These are phyloP conservation scores for Ardeotis arabs DNA, from an alignment of 2,113 vertebrate species.

Conservation along the genomic window DNA sequence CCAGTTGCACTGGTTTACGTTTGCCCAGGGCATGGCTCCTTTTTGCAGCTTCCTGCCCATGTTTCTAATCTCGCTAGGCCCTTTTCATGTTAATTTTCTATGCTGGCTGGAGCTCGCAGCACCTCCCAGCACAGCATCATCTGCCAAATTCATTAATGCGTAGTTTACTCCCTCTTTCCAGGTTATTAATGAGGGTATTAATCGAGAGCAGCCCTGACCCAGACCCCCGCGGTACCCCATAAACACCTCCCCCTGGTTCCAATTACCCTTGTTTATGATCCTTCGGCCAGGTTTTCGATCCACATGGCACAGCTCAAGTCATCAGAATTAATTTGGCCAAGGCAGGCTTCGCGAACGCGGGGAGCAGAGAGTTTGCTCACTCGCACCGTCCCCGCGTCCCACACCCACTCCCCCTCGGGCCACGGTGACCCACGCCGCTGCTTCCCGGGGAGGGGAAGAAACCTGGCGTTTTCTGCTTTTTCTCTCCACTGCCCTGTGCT, in stretches of 20 bases:
- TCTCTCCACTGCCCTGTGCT: background rate
- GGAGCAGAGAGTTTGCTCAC: background rate
- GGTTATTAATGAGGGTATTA: constrained; percentile 73
- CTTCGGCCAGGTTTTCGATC: constrained; percentile 57
- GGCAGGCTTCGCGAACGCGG: background rate
- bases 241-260: constrained; percentile 65
- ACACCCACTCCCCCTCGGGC: background rate
- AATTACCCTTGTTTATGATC: constrained; percentile 74
- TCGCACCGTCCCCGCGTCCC: fast-evolving
- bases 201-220: constrained; percentile 63
- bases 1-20: background rate
- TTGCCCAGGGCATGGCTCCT: background rate
- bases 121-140: constrained; percentile 59
- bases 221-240: constrained; percentile 68
- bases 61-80: constrained; percentile 36
- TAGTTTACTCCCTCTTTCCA: constrained; percentile 68
- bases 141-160: constrained; percentile 72
- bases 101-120: constrained; percentile 47
- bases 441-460: background rate
- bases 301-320: constrained; percentile 43
- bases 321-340: constrained; percentile 58
- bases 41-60: background rate
- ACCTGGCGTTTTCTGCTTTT: background rate
- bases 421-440: background rate
- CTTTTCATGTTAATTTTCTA: constrained; percentile 54